These are phyloP conservation scores for Plutomurus gul DNA, from an alignment of 1,140 invertebrate species.

Conservation along the genomic window DNA sequence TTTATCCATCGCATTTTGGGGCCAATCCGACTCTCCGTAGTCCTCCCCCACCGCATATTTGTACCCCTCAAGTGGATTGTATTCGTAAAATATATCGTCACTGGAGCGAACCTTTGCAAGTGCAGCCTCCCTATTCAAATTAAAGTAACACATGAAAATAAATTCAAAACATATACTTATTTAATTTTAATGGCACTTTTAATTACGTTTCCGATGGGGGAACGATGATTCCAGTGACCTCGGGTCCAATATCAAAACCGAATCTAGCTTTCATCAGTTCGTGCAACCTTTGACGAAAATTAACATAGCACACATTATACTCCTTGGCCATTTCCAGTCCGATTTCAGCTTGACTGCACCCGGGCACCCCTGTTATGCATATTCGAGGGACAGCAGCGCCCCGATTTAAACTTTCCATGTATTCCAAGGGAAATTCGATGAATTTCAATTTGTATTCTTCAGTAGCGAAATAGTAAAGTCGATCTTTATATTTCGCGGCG, in stretches of 20 bases:
- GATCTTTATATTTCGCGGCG: slow-evolving; percentile 32
- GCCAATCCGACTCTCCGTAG: neutral
- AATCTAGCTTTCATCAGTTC: slow-evolving; percentile 39
- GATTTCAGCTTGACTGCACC: slow-evolving; percentile 45
- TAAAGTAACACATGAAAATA: too few species aligned
- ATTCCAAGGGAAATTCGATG: slow-evolving; percentile 20
- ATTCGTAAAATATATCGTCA: neutral
- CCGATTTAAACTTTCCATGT: too few species aligned
- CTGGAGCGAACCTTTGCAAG: neutral
- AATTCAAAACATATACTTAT: too few species aligned
- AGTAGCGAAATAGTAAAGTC: slow-evolving; percentile 41
- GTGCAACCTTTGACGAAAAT: slow-evolving; percentile 47
- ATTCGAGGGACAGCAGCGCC: slow-evolving; percentile 39
- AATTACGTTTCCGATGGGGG: neutral
- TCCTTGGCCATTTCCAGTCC: slow-evolving; percentile 20
- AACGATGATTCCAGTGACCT: neutral
- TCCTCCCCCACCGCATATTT: neutral
- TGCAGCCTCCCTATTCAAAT: too few species aligned
- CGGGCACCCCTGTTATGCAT: slow-evolving; percentile 49
- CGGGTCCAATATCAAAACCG: slow-evolving; percentile 42
- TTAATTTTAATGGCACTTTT: too few species aligned
- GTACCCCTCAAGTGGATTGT: neutral
- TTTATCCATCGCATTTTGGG: neutral
- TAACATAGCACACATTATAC: slow-evolving; percentile 38
- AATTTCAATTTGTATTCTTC: slow-evolving; percentile 5